Base-by-base conservation (phyloP, 1,140 invertebrate species). In the Caerostris extrusa region DNA sequence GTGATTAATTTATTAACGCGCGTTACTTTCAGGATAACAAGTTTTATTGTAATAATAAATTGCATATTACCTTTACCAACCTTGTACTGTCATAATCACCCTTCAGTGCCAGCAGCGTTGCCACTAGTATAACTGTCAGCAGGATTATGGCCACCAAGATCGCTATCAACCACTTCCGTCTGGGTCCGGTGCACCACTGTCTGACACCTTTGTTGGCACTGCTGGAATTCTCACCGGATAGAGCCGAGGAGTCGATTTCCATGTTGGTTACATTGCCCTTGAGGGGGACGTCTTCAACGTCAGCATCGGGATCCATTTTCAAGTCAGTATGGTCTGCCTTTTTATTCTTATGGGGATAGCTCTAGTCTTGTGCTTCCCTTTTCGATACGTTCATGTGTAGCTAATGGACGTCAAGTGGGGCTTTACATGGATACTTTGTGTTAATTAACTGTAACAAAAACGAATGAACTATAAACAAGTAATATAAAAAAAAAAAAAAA, bases 111-210 rank as follows among this genome's bases (percentile, higher is more conserved):
- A 94, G 55, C 6, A 94, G 34, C 17, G 94, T 94, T 12, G 69
- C 85, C 3, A 92, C 94, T 7, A 94, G 64, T 19, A 94, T 85
- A 2, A 94, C 85, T 5, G 90, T 86, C 7, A 92, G 50, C 50
- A 94, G 67, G 12, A 94, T n/a, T 5, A 93, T 83, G 7, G 91
- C 90, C 58, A 93, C 94, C 4, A 93, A 53, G 10, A 94, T 67
- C 0, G 94, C 94, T 34, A 94, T 93, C 71, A 90, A 94, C 94
- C 94, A 94, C 55, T 90, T 92, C 2, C 92, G 90, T 10, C 94
- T 91, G n/a, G 94, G 83, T 55, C 91, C 91, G 57, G 93, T 77
- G 17, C 91, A 61, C 93, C 93, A 94, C 55, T 85, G 88, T 19
- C 93, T 10, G 3, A 91, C 60, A 8, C 93, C 93, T 61, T 94